Base-by-base conservation (phyloP, 2,888 invertebrate species). In the Andricus quercusramuli region DNA sequence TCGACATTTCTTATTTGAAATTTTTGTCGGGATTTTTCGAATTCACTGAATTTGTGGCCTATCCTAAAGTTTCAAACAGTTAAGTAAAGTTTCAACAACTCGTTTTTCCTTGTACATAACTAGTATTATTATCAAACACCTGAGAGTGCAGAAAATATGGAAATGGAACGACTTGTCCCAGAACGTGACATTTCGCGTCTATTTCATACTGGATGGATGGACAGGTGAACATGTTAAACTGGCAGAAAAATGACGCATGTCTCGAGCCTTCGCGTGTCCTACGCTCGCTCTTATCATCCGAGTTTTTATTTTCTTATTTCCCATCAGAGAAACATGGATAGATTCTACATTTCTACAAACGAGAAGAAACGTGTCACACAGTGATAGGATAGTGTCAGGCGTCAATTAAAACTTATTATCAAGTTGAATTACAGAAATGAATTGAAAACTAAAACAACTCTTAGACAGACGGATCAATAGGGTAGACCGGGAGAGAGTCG, bases 231-330 rank as follows among this genome's bases (percentile, higher is more conserved):
- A 56, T 56, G 32, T 56, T 51, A 32, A 56, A 74, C 74, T 74
- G 74, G 32, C 56, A 70, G 70, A 70, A 51, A 51, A 70, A 70
- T 70, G 70, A 70, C 70, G 70, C 51, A 11, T 70, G 47, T 51
- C 47, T 70, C 59, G 29, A 70, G 29, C 70, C 47, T 47, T 47
- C 47, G 47, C 17, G 17, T 47, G 17, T 47, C 17, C 56, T 32
- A 29, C 20, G 29, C 51, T 74, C 32, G 29, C 74, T 74, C n/a
- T 51, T 74, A 74, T 70, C 47, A 70, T 56, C 56, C n/a, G n/a
- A 9, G 70, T 29, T 56, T 32, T 56, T 13, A 32, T 32, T 74
- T 74, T 56, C 32, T 74, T 74, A 56, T 74, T 74, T 74, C n/a
- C 56, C 32, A 74, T 32, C 56, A 74, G 51, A n/a, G 17, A 32